phyloP scores from a whole-genome alignment of 1,140 invertebrate species.

The Apocrypta bakeri region DNA sequence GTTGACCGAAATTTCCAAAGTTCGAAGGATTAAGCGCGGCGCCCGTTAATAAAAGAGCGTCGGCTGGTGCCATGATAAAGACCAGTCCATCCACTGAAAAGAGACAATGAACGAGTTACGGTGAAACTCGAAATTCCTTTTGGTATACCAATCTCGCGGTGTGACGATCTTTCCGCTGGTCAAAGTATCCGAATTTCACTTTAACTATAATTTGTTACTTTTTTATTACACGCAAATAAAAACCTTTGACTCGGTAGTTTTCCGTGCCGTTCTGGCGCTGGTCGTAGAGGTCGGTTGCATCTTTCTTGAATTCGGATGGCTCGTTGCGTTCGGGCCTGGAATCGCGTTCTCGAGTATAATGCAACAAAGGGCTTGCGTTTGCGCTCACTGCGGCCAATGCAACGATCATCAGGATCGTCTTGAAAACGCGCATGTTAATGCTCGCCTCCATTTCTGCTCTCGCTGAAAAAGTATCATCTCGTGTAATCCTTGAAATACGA shows the following conservation, averaged over 20 bases:
- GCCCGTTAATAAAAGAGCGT: slow-evolving; percentile 70
- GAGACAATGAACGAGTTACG: not conserved
- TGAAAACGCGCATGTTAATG: slow-evolving; percentile 66
- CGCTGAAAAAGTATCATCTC: not conserved
- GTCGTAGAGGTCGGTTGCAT: slow-evolving; percentile 74
- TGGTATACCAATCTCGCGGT: not conserved
- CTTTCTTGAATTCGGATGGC: slow-evolving; percentile 16
- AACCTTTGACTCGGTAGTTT: slow-evolving; percentile 78
- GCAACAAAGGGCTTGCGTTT: slow-evolving; percentile 7
- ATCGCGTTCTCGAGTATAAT: slow-evolving; percentile 17
- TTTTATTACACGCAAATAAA: no score
- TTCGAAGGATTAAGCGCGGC: slow-evolving; percentile 38
- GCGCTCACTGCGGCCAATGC: not conserved
- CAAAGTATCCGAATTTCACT: no score
- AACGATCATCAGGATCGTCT: slow-evolving; percentile 55
- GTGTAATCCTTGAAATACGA: not conserved
- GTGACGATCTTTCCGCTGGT: no score
- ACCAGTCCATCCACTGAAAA: slow-evolving; percentile 77
- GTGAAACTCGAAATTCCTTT: no score
- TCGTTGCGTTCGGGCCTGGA: not conserved
- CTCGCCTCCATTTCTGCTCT: slow-evolving; percentile 39
- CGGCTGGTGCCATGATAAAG: slow-evolving; percentile 78
- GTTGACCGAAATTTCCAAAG: slow-evolving; percentile 9
- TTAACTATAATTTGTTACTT: no score
- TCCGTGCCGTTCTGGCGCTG: slow-evolving; percentile 83